These are phyloP conservation scores for Halcyon smyrnensis DNA, from an alignment of 2,797 vertebrate genomes.

Conservation along the genomic window DNA sequence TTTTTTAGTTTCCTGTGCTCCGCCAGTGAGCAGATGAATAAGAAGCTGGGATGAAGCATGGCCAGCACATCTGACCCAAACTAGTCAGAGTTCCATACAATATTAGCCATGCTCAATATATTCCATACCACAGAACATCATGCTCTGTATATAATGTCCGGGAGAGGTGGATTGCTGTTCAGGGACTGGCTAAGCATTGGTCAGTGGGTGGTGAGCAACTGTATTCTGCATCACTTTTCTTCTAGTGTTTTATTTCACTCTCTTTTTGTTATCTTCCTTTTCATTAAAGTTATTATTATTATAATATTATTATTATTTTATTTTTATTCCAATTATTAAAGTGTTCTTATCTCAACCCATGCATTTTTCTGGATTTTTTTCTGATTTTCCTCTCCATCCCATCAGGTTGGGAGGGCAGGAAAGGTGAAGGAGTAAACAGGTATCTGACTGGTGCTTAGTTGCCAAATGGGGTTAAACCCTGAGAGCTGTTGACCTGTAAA, in stretches of 20 bases:
- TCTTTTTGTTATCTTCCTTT: not conserved
- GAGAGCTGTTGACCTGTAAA: not conserved
- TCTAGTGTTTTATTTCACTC: not conserved
- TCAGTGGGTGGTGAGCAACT: not conserved
- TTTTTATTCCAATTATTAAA: not conserved
- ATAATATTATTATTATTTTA: not conserved
- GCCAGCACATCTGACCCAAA: too few species aligned
- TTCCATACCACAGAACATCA: not conserved
- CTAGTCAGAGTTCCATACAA: not conserved
- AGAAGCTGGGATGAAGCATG: not conserved
- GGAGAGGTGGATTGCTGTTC: not conserved
- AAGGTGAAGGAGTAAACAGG: not conserved
- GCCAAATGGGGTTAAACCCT: not conserved
- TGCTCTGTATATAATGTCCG: too few species aligned
- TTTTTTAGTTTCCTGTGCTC: not conserved
- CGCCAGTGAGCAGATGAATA: not conserved
- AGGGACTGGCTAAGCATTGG: not conserved
- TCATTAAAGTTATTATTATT: not conserved
- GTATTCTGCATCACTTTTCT: not conserved
- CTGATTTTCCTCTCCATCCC: not conserved
- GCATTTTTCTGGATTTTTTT: not conserved
- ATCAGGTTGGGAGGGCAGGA: not conserved
- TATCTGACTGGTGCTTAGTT: not conserved
- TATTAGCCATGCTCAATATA: not conserved
- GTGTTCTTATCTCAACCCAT: not conserved